Percentiles rank a stretch among this genome's conserved stretches.
These are phyloP conservation scores for Leptopilina myrica DNA, from an alignment of 2,888 invertebrate genomes.

Conservation along the genomic window DNA sequence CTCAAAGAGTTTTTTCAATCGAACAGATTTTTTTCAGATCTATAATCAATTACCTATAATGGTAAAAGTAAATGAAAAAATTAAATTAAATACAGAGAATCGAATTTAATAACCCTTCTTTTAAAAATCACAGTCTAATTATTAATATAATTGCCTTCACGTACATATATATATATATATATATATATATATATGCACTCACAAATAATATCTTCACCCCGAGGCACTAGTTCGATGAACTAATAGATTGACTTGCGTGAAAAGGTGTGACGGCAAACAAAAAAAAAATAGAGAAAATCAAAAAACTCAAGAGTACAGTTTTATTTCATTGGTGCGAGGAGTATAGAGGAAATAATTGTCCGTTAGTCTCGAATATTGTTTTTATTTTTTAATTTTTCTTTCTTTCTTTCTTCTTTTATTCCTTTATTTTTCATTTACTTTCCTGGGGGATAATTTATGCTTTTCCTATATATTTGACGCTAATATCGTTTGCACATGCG, in stretches of 20 bases:
- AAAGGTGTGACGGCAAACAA: slow-evolving; percentile 23
- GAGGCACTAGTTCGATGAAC: neutral
- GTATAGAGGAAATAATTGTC: slow-evolving; percentile 13
- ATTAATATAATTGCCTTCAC: slow-evolving; percentile 16
- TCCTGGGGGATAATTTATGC: slow-evolving; percentile 18
- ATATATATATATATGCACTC: no score
- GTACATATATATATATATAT: neutral
- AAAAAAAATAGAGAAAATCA: slow-evolving; percentile 10
- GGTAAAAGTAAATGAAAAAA: no score
- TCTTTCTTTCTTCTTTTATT: no score
- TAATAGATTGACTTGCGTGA: slow-evolving; percentile 27
- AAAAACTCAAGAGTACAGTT: slow-evolving; percentile 4
- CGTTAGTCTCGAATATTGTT: slow-evolving; percentile 18
- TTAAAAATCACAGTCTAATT: neutral
- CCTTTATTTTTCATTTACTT: neutral
- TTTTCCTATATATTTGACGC: slow-evolving; percentile 1
- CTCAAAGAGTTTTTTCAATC: no score
- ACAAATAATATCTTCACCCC: neutral
- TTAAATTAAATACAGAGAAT: neutral
- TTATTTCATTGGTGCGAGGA: neutral
- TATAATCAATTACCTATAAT: no score
- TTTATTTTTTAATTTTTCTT: neutral
- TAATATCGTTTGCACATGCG: slow-evolving; percentile 33
- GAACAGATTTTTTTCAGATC: no score
- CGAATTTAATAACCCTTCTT: slow-evolving; percentile 9